Evolutionary conservation across 1,140 invertebrate genomes (phyloP).

Genomic region (Drosophila jambulina): DNA sequence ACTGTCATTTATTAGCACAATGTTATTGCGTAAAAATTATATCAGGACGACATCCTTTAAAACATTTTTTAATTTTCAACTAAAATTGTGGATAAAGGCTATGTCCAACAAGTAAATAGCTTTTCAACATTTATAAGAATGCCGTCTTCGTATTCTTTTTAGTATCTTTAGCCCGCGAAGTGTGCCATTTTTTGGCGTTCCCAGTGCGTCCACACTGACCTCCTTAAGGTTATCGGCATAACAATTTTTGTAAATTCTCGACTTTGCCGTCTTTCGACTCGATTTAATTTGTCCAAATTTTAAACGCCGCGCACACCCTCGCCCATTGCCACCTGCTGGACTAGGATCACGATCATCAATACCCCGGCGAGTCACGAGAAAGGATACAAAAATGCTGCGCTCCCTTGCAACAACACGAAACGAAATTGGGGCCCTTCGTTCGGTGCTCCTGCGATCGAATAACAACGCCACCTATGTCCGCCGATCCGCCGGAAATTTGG

Average conservation of each 20-base stretch:
- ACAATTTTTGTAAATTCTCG: conserved; percentile 38
- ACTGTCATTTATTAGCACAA: not conserved
- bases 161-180: not conserved
- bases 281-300: conserved; percentile 46
- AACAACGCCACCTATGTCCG: conserved; percentile 26
- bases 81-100: not conserved
- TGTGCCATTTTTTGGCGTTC: conserved; percentile 33
- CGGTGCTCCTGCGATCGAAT: conserved; percentile 48
- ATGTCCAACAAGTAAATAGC: not conserved
- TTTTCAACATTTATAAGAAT: not conserved
- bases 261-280: conserved; percentile 25
- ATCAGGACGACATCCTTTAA: not conserved
- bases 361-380: conserved; percentile 5
- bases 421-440: conserved; percentile 76
- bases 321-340: conserved; percentile 11
- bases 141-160: not conserved
- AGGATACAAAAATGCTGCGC: conserved; percentile 87
- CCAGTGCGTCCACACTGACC: conserved; percentile 39
- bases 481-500: conserved; percentile 38
- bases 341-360: conserved; percentile 7
- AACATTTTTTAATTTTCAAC: too few species aligned
- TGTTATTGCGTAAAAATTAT: too few species aligned
- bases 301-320: conserved; percentile 1
- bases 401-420: conserved; percentile 88
- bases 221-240: conserved; percentile 44